phyloP scores from a whole-genome alignment of 2,113 vertebrate genomes.

The Alexandromys fortis region DNA sequence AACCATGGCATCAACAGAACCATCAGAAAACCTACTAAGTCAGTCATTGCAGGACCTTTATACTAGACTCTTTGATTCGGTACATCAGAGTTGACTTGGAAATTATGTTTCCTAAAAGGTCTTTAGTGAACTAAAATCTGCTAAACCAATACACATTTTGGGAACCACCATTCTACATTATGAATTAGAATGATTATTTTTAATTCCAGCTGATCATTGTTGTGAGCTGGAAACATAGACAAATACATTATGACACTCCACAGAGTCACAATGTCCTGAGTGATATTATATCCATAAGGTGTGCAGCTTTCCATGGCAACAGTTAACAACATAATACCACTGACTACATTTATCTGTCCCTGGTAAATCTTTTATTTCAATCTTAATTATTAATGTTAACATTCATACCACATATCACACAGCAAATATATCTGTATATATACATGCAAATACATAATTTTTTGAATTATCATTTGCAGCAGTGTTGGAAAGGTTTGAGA shows the following conservation, averaged over 20 bases:
- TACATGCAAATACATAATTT: no score
- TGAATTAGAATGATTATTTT: conserved; percentile 6
- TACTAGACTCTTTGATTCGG: conserved; percentile 34
- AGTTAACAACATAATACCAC: not conserved
- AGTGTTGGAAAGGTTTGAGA: no score
- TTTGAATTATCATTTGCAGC: not conserved
- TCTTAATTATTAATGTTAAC: not conserved
- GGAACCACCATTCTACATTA: not conserved
- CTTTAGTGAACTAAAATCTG: conserved; percentile 7
- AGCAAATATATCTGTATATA: not conserved
- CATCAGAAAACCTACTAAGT: not conserved
- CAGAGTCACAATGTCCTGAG: not conserved
- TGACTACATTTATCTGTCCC: not conserved
- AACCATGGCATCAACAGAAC: not conserved
- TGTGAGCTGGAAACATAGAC: not conserved
- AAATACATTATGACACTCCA: not conserved
- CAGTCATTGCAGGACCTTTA: not conserved
- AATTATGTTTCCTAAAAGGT: conserved; percentile 16
- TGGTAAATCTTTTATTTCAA: not conserved
- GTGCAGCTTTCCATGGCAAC: not conserved
- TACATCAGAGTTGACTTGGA: not conserved
- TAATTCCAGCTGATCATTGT: not conserved
- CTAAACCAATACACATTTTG: not conserved
- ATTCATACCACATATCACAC: not conserved
- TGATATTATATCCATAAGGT: not conserved